Base-by-base conservation (phyloP, 2,888 invertebrate species). In the Euclidia mi region DNA sequence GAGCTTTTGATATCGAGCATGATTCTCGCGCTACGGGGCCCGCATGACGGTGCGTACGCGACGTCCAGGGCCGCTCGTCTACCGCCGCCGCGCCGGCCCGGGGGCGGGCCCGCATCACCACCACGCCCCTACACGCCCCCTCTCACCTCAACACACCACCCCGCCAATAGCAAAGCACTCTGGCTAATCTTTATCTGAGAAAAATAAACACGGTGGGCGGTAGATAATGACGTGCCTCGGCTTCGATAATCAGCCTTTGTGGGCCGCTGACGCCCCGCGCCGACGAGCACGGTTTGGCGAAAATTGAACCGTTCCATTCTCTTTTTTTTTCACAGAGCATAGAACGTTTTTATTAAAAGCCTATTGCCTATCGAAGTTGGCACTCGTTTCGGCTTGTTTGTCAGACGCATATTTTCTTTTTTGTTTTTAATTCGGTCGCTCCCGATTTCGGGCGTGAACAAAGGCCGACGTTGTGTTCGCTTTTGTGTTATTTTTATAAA, bases 1-100 rank as follows among this genome's bases (percentile, higher is more conserved):
- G 98, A 97, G 85, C 97, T 97, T 95, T 98, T 98, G 88, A 98
- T 98, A 96, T 98, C 98, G 95, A 98, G 96, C 98, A 98, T 98
- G 87, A 74, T 84, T 84, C 85, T 81, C 82, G 72, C 82, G 84
- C 78, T 80, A 82, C 79, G 80, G 73, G 63, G 71, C 73, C 92
- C 88, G 88, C 76, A 74, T 88, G 82, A 67, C 78, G 83, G 81
- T 82, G 80, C 83, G 81, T 75, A 74, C 87, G 83, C 81, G 85
- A 82, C 84, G 82, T 59, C 63, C 62, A 53, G 25, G 32, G 48
- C 61, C 57, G 46, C 40, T 56, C 63, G 59, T 56, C 52, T 63
- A 43, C n/a, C 12, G 42, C 31, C 49, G 42, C n/a, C 61, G 45
- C 50, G 32, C 37, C 11, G 43, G 14, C 31, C 42, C 40, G 44